Evolutionary conservation across 2,113 vertebrate species (phyloP).

Genomic region (Dolichotis patagonum): DNA sequence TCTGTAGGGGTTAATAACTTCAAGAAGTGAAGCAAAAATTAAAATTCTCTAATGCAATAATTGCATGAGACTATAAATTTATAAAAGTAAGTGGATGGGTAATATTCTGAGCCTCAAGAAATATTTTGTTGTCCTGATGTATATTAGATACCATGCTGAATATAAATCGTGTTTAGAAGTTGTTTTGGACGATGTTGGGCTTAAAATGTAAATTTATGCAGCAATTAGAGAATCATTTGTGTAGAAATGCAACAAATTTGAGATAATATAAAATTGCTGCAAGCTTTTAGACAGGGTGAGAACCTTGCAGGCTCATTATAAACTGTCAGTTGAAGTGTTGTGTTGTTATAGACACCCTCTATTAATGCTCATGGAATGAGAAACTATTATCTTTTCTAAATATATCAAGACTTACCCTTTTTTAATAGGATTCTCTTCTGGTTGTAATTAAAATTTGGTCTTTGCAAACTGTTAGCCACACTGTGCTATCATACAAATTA

Average conservation of each 20-base stretch:
- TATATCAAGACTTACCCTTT: slow-evolving; percentile 60
- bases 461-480: slow-evolving; percentile 30
- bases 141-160: slow-evolving; percentile 46
- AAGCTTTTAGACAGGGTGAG: slow-evolving; percentile 66
- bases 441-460: slow-evolving; percentile 70
- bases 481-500: slow-evolving; percentile 47
- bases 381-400: slow-evolving; percentile 61
- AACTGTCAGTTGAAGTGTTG: slow-evolving; percentile 29
- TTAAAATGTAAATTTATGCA: slow-evolving; percentile 82
- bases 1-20: neutral
- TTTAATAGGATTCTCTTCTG: slow-evolving; percentile 63
- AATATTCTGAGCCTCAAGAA: slow-evolving; percentile 58
- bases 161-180: slow-evolving; percentile 65
- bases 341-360: slow-evolving; percentile 48
- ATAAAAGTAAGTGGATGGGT: slow-evolving; percentile 41
- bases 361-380: slow-evolving; percentile 52
- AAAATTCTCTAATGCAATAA: slow-evolving; percentile 47
- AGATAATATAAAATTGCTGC: slow-evolving; percentile 64
- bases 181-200: slow-evolving; percentile 55
- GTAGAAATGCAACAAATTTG: slow-evolving; percentile 67
- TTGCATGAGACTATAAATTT: slow-evolving; percentile 60
- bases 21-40: slow-evolving; percentile 29
- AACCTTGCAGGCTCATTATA: slow-evolving; percentile 48
- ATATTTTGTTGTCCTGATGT: slow-evolving; percentile 56
- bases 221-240: slow-evolving; percentile 75